phyloP scores from a whole-genome alignment of 2,113 vertebrate genomes.

The Ondatra zibethicus region DNA sequence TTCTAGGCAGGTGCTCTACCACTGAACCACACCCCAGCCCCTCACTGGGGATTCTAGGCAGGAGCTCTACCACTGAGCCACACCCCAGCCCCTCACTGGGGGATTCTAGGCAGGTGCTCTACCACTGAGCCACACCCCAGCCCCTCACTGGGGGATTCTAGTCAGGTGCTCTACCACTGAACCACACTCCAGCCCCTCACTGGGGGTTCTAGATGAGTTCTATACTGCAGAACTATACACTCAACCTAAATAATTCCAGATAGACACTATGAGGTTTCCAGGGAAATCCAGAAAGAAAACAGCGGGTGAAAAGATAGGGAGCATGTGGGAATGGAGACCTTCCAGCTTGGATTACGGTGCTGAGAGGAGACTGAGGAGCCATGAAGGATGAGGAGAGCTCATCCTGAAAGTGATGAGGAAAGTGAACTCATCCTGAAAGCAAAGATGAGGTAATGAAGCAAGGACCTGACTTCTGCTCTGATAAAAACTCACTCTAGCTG shows the following conservation, averaged over 20 bases:
- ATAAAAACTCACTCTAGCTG: neutral
- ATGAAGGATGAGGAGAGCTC: neutral
- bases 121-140: neutral
- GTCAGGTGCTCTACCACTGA: neutral
- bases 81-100: neutral
- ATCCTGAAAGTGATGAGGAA: neutral
- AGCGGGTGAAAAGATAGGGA: neutral
- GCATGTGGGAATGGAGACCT: accelerated
- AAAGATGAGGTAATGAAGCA: neutral
- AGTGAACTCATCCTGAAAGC: neutral
- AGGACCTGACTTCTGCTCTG: neutral
- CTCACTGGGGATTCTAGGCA: too few species aligned
- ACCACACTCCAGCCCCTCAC: neutral
- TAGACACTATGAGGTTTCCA: neutral
- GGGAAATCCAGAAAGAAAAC: neutral
- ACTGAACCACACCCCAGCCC: neutral
- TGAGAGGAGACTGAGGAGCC: neutral
- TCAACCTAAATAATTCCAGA: neutral
- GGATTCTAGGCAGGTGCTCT: neutral
- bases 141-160: neutral
- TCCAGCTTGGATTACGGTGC: accelerated
- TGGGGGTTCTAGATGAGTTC: neutral
- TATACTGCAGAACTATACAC: neutral
- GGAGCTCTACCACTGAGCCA: neutral
- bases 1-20: neutral